Evolutionary conservation across 2,888 invertebrate genomes (phyloP).

Genomic region (Cyrtodaria siliqua): DNA sequence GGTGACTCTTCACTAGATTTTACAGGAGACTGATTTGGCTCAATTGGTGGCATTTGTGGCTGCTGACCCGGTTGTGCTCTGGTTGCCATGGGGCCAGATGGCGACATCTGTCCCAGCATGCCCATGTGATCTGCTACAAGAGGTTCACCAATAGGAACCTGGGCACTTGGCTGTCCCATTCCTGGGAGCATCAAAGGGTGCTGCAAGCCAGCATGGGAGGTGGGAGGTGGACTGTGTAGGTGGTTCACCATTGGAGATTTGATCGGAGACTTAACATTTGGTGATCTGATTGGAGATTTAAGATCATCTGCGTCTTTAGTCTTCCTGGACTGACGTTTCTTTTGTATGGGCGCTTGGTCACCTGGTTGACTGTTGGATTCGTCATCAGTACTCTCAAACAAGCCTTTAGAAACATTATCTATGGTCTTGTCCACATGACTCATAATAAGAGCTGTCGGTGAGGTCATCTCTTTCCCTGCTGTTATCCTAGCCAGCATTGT

Average conservation of each 20-base stretch:
- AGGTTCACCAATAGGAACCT: slow-evolving; percentile 45
- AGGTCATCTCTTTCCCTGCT: slow-evolving; percentile 36
- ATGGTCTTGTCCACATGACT: slow-evolving; percentile 94
- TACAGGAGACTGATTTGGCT: not conserved
- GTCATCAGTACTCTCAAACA: slow-evolving; percentile 77
- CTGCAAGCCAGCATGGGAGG: slow-evolving; percentile 21
- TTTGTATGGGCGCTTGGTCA: slow-evolving; percentile 29
- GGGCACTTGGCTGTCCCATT: slow-evolving; percentile 38
- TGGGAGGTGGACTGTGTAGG: slow-evolving; percentile 50
- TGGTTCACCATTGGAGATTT: slow-evolving; percentile 40
- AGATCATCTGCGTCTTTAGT: slow-evolving; percentile 43
- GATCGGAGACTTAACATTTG: slow-evolving; percentile 42
- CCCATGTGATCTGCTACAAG: slow-evolving; percentile 45
- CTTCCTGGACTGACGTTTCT: slow-evolving; percentile 41
- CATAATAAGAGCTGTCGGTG: slow-evolving; percentile 43
- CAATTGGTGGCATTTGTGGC: not conserved
- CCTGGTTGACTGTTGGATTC: slow-evolving; percentile 29
- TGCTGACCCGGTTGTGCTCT: slow-evolving; percentile 2
- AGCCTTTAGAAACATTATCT: slow-evolving; percentile 94
- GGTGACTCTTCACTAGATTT: not conserved
- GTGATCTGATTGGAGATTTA: slow-evolving; percentile 40
- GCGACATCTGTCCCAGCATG: slow-evolving; percentile 45
- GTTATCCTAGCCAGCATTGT: slow-evolving; percentile 42
- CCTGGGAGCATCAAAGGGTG: slow-evolving; percentile 48
- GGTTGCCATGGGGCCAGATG: slow-evolving; percentile 26